phyloP scores from a whole-genome alignment of 2,888 invertebrate genomes.

The Limenitis arthemis region DNA sequence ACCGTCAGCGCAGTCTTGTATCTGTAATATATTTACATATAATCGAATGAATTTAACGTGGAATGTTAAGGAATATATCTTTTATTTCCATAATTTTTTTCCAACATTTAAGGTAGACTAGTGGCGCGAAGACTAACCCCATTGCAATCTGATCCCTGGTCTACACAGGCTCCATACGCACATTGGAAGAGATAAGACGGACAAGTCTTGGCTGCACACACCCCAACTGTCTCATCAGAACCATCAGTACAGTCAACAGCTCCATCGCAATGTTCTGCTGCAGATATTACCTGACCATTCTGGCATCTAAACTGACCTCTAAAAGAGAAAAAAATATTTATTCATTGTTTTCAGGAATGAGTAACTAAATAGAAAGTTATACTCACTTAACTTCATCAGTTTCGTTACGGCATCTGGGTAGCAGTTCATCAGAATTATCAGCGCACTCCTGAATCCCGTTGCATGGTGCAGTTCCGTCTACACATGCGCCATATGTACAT shows the following conservation, averaged over 20 bases:
- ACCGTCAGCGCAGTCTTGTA: constrained; percentile 30
- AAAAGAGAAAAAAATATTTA: constrained; percentile 5
- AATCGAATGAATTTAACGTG: not conserved
- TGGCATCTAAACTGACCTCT: constrained; percentile 46
- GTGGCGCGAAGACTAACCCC: too few relatives aligned
- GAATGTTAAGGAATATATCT: too few relatives aligned
- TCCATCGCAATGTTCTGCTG: constrained; percentile 47
- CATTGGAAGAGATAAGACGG: constrained; percentile 71
- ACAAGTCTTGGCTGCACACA: constrained; percentile 56
- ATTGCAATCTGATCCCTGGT: constrained; percentile 69
- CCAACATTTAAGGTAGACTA: too few relatives aligned
- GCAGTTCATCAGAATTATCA: constrained; percentile 56
- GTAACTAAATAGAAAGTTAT: not conserved
- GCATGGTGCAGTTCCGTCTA: constrained; percentile 33
- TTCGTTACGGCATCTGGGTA: constrained; percentile 46
- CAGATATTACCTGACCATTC: constrained; percentile 38
- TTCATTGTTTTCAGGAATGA: too few relatives aligned
- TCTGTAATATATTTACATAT: constrained; percentile 23
- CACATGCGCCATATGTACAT: constrained; percentile 37
- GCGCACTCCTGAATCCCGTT: constrained; percentile 45
- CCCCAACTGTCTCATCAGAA: constrained; percentile 47
- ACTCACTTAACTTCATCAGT: constrained; percentile 22
- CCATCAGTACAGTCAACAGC: constrained; percentile 44
- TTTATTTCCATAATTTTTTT: too few relatives aligned
- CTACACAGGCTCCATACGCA: constrained; percentile 74